Evolutionary conservation across 2,797 vertebrate species (phyloP), one percentile per base, ranked within the genome.

Genomic region (Sciaenops ocellatus): DNA sequence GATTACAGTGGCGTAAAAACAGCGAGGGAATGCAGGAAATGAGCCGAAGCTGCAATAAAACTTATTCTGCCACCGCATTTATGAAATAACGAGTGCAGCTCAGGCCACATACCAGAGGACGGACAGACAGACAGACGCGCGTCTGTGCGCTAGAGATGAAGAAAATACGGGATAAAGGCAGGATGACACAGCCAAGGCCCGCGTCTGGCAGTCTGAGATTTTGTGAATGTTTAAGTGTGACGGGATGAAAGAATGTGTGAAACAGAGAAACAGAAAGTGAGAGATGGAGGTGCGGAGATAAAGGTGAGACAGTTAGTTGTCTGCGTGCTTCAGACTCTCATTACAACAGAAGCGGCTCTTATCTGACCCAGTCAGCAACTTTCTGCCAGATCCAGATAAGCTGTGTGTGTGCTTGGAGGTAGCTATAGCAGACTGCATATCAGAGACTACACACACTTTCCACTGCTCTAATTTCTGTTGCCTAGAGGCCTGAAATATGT

Each of bases 311-410:
- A 46, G 51, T 48, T 50, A 6, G 26, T 57, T 22, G 47, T 55
- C 24, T 18, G 67, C 47, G 22, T 62, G 20, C 62, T 38, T 78
- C 48, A 59, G 34, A 70, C 73, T 77, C 44, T 63, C 55, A 18
- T 71, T 59, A 73, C 34, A 47, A 47, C 60, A 64, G 34, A 71
- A 73, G 56, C 57, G 34, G 50, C 57, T 74, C 65, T 74, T 77
- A 74, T 82, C 79, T 77, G 61, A 56, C 76, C 24, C 26, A 75
- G 75, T 79, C 67, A 60, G 76, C 79, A 51, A 69, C 73, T 65
- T 73, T 62, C 47, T 79, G 68, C 24, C 42, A 24, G 13, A 48
- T 64, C 42, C 59, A 30, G 52, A 77, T 77, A 67, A 77, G 26
- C 9, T n/a, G 52, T 55, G 2, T 72, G 13, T 75, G 48, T 38